phyloP scores from a whole-genome alignment of 2,113 vertebrate species.

The Melanostigma gelatinosum region DNA sequence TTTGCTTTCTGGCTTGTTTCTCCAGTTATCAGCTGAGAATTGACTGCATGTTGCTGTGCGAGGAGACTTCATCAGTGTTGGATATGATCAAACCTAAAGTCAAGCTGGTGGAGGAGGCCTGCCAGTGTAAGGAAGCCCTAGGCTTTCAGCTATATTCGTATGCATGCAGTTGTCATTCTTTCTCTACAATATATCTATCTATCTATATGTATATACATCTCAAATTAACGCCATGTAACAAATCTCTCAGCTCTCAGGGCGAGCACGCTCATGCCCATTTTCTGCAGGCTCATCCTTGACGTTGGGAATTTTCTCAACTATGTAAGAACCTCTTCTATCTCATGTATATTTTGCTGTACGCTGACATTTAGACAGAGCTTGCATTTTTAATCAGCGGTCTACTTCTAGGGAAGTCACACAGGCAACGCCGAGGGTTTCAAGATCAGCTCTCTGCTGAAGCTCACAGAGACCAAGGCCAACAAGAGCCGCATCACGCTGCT shows the following conservation, averaged over 20 bases:
- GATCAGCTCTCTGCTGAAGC: conserved; percentile 94
- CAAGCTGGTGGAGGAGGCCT: conserved; percentile 86
- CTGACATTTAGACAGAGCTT: conserved; percentile 24
- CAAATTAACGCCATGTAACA: not conserved
- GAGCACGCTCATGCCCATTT: conserved; percentile 88
- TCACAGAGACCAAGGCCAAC: conserved; percentile 96
- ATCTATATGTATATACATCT: no score
- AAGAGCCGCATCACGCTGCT: conserved; percentile 94
- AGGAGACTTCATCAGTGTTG: conserved; percentile 86
- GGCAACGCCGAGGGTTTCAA: conserved; percentile 96
- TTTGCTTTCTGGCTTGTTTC: not conserved
- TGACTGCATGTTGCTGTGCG: conserved; percentile 94
- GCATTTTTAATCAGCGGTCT: conserved; percentile 44
- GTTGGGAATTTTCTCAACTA: conserved; percentile 99
- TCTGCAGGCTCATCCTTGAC: conserved; percentile 93
- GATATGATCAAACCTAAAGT: conserved; percentile 92
- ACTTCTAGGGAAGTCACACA: conserved; percentile 93
- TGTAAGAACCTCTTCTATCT: conserved; percentile 78
- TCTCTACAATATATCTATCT: no score
- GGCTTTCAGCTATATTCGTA: not conserved
- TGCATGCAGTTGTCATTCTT: not conserved
- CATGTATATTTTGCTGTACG: conserved; percentile 5
- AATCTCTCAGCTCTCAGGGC: conserved; percentile 85
- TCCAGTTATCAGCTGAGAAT: conserved; percentile 92
- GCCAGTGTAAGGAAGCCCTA: conserved; percentile 83